phyloP scores from a whole-genome alignment of 2,113 vertebrate genomes.

The Diadophis punctatus region DNA sequence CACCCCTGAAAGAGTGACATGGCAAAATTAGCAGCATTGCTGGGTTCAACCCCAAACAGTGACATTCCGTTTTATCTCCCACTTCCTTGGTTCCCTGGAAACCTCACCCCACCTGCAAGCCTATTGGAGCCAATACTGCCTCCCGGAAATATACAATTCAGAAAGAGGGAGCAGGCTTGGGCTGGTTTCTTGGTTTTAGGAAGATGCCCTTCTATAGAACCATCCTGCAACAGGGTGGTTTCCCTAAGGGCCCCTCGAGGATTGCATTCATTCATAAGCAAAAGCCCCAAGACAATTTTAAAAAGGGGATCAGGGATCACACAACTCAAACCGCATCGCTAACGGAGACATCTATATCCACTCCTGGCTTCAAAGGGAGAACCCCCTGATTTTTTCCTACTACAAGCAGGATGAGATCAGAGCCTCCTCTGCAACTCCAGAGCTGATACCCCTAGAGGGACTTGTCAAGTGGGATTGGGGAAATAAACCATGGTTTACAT shows the following conservation, averaged over 20 bases:
- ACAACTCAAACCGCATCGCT: not conserved
- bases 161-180: not conserved
- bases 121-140: not conserved
- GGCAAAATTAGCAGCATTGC: slow-evolving; percentile 61
- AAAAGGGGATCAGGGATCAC: not conserved
- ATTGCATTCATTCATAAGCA: not conserved
- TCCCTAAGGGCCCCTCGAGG: not conserved
- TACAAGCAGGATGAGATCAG: not conserved
- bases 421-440: not conserved
- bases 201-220: not conserved
- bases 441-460: slow-evolving; percentile 15
- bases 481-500: slow-evolving; percentile 39
- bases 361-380: not conserved
- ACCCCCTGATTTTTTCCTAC: not conserved
- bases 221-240: not conserved
- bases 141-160: not conserved
- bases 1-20: not conserved
- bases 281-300: not conserved
- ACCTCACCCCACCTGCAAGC: not conserved
- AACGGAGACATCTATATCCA: not conserved
- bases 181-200: not conserved
- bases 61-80: slow-evolving; percentile 10
- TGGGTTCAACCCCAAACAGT: slow-evolving; percentile 38
- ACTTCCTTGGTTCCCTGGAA: slow-evolving; percentile 30
- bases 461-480: slow-evolving; percentile 34